Base-by-base conservation (phyloP, 2,888 invertebrate species). In the Salticus scenicus region DNA sequence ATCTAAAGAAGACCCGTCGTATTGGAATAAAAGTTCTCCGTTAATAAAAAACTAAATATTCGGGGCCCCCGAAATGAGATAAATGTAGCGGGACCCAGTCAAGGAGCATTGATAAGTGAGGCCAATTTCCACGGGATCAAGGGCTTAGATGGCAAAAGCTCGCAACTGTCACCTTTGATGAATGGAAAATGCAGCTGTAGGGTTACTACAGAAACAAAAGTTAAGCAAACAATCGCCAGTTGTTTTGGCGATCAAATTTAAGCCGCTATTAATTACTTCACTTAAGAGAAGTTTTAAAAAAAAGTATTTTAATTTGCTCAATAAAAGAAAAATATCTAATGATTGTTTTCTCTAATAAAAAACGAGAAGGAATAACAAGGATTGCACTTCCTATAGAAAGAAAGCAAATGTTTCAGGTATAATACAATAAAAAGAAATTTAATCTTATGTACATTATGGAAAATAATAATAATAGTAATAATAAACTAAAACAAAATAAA, bases 61-160 rank as follows among this genome's bases (percentile, higher is more conserved):
- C 72, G 64, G 77, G 63, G 37, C 7, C 24, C 71, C 66, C 51
- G 72, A 83, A 83, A 77, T 83, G 76, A 83, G 83, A 83, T 83
- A 83, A 83, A 83, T 77, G 76, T 83, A 69, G 77, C 77, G 72
- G 72, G 42, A 73, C 37, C 77, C 66, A 31, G 33, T 20, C 77
- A 20, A 31, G 77, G 77, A 57, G 77, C 84, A 79, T 73, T 78
- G 84, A 84, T 84, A 84, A 84, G 78, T 84, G 74, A 74, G 73
- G 41, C 78, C 78, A 84, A 84, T 84, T 84, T 84, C 70, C 84
- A 63, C 33, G 74, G 74, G 84, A 84, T 84, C 84, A 84, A 78
- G 74, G 74, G 84, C 78, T 84, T 84, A 84, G 37, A 17, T 27
- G 64, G 37, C 24, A 69, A 69, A 74, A 71, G 83, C 84, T 84